Conservation (phyloP, 2,888 invertebrate genomes). For the Amphipoea oculea region DNA sequence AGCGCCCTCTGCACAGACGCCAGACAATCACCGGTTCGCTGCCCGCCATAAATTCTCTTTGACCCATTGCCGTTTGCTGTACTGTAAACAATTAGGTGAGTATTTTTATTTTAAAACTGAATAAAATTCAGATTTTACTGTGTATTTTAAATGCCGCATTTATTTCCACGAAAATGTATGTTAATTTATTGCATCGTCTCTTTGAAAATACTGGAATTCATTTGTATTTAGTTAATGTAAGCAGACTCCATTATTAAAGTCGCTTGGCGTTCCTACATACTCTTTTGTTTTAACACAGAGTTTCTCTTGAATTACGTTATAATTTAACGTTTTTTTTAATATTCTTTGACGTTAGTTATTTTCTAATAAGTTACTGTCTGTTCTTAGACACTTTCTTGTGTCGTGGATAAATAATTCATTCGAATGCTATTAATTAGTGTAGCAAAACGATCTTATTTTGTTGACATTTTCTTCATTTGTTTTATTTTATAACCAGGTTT, state of each 20-base stretch:
- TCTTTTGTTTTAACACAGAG: conserved; percentile 26
- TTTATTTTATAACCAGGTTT: background rate
- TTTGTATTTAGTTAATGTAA: conserved; percentile 70
- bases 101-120: conserved; percentile 71
- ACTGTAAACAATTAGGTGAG: conserved; percentile 88
- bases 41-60: conserved; percentile 87
- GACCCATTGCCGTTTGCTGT: conserved; percentile 83
- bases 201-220: conserved; percentile 21
- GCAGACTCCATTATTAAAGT: conserved; percentile 83
- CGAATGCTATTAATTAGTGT: conserved; percentile 25
- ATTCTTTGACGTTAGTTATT: conserved; percentile 3
- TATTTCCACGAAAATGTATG: background rate
- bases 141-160: conserved; percentile 7
- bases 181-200: background rate
- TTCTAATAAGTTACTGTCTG: background rate
- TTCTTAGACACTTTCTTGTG: background rate
- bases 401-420: conserved; percentile 42
- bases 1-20: conserved; percentile 90
- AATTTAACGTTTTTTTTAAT: conserved; percentile 2
- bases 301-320: conserved; percentile 24
- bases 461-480: conserved; percentile 42
- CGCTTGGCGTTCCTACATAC: conserved; percentile 73
- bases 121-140: background rate
- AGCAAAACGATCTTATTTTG: conserved; percentile 33
- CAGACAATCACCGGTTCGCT: conserved; percentile 77